These are phyloP conservation scores for Metaphire vulgaris DNA, from an alignment of 1,140 invertebrate genomes.

Conservation along the genomic window DNA sequence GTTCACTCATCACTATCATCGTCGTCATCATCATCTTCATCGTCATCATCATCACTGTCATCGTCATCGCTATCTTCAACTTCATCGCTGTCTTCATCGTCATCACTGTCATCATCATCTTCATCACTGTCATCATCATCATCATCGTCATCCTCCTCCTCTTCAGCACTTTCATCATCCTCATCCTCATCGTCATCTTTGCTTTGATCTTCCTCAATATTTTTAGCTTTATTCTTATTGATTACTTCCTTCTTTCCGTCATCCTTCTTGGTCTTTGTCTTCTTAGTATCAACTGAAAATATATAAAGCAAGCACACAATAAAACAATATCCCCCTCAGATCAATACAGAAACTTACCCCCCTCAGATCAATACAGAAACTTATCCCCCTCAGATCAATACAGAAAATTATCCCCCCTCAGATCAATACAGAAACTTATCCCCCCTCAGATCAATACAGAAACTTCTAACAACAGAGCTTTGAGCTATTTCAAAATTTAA, in stretches of 20 bases:
- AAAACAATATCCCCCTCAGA: too few species aligned
- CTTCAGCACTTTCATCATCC: background rate
- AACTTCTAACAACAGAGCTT: too few species aligned
- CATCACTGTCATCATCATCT: constrained; percentile 13
- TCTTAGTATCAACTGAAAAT: too few species aligned
- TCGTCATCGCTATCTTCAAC: constrained; percentile 5
- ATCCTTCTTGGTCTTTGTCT: too few species aligned
- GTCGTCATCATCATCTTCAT: constrained; percentile 16
- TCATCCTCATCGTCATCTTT: background rate
- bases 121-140: background rate
- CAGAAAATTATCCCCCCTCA: too few species aligned
- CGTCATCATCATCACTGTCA: constrained; percentile 8
- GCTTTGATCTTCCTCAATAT: background rate
- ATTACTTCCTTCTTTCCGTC: background rate
- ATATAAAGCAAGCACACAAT: too few species aligned
- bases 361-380: too few species aligned
- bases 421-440: too few species aligned
- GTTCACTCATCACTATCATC: constrained; percentile 7
- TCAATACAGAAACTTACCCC: too few species aligned
- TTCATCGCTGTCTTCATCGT: constrained; percentile 5
- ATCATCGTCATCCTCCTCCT: background rate
- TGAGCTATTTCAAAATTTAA: too few species aligned
- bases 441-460: too few species aligned
- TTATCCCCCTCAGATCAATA: too few species aligned
- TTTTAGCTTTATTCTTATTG: background rate